phyloP scores from a whole-genome alignment of 2,113 vertebrate species.

The Leiothrix lutea region DNA sequence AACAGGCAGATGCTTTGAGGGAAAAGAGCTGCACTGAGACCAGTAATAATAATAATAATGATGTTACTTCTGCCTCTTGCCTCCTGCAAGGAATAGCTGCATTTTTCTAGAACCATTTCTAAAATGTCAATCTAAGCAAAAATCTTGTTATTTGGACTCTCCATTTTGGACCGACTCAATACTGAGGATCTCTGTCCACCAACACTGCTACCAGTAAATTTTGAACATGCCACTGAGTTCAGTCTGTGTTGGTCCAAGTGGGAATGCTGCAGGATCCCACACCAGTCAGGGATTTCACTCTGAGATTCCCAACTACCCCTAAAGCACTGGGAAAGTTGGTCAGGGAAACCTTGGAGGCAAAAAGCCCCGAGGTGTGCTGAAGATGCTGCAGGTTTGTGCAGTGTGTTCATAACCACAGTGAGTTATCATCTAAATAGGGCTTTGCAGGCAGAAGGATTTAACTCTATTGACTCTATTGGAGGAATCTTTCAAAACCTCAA shows the following conservation, averaged over 20 bases:
- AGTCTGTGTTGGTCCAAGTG: background rate
- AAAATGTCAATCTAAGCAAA: background rate
- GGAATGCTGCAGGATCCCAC: background rate
- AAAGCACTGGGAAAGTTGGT: background rate
- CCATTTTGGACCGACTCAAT: background rate
- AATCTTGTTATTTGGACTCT: background rate
- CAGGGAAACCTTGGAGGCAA: background rate
- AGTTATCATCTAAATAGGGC: background rate
- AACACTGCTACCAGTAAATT: background rate
- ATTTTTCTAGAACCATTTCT: background rate
- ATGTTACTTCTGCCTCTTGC: background rate
- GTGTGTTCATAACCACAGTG: background rate
- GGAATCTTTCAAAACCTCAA: background rate
- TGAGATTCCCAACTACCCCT: background rate
- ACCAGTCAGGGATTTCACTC: background rate
- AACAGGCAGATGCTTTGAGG: background rate
- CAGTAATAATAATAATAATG: background rate
- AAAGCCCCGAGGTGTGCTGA: background rate
- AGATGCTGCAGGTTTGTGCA: background rate
- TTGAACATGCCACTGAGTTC: background rate
- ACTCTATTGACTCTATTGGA: background rate
- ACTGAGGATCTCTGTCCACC: background rate
- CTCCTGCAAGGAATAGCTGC: background rate
- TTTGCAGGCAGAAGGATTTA: background rate
- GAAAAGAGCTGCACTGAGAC: background rate